These are phyloP conservation scores for Eupeodes corollae DNA, from an alignment of 1,140 invertebrate genomes.

Conservation along the genomic window DNA sequence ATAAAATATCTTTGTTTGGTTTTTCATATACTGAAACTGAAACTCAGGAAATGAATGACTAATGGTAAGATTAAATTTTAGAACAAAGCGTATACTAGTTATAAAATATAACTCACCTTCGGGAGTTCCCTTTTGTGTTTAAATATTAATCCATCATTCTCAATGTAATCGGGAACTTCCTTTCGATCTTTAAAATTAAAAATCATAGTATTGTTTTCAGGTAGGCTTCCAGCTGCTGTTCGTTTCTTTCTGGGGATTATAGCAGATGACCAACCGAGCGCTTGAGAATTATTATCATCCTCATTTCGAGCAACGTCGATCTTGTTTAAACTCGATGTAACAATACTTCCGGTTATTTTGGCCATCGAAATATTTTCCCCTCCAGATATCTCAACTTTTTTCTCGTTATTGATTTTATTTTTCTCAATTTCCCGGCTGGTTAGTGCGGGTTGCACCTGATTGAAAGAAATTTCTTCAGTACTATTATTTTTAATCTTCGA, in stretches of 20 bases:
- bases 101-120: constrained; percentile 49
- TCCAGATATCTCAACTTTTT: constrained; percentile 32
- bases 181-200: constrained; percentile 77
- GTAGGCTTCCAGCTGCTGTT: constrained; percentile 14
- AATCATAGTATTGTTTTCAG: constrained; percentile 57
- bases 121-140: constrained; percentile 52
- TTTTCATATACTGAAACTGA: too few species aligned
- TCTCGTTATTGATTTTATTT: constrained; percentile 57
- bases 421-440: constrained; percentile 57
- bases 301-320: too few species aligned
- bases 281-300: too few species aligned
- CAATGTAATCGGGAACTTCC: constrained; percentile 79
- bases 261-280: too few species aligned
- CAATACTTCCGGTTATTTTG: too few species aligned
- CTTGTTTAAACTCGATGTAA: too few species aligned
- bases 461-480: constrained; percentile 4
- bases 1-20: too few species aligned
- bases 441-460: constrained; percentile 37
- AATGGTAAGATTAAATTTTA: too few species aligned
- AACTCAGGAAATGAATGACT: too few species aligned
- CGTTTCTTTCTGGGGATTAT: not conserved
- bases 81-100: too few species aligned
- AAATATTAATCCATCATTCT: constrained; percentile 70
- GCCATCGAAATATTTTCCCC: too few species aligned
- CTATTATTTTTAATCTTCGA: not conserved